A percentile compares a stretch with the other conserved stretches of the same genome.
These are phyloP conservation scores for Channa maculata DNA, from an alignment of 2,113 vertebrate species.

Conservation along the genomic window DNA sequence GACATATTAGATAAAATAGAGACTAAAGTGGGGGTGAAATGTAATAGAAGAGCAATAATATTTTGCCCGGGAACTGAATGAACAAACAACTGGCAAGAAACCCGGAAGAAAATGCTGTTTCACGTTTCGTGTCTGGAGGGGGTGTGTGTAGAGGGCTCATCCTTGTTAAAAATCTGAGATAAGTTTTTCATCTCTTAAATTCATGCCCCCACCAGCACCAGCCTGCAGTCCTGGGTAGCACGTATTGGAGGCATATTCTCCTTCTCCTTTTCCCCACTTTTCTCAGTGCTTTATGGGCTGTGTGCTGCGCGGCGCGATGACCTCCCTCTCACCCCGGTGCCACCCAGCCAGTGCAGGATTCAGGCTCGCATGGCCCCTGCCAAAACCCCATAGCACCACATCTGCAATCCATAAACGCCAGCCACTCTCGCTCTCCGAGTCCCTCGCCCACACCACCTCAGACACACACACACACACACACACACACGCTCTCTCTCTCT, in stretches of 20 bases:
- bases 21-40: no score
- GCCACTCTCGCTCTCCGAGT: conserved; percentile 81
- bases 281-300: conserved; percentile 82
- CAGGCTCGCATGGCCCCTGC: conserved; percentile 80
- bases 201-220: no score
- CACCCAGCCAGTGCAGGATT: conserved; percentile 86
- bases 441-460: conserved; percentile 78
- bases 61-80: no score
- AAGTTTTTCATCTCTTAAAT: conserved; percentile 36
- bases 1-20: no score
- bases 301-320: conserved; percentile 83
- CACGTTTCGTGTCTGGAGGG: conserved; percentile 1
- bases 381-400: conserved; percentile 87
- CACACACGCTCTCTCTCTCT: conserved; percentile 50
- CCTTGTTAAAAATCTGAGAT: conserved; percentile 28
- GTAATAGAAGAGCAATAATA: no score
- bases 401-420: conserved; percentile 89
- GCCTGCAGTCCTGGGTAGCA: conserved; percentile 37
- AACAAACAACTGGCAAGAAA: no score
- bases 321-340: conserved; percentile 86
- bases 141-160: no score
- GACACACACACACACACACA: conserved; percentile 64
- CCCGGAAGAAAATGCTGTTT: no score
- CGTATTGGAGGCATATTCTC: conserved; percentile 50
- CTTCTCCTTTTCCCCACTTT: conserved; percentile 47